These are phyloP conservation scores for Lophochroa leadbeateri DNA, from an alignment of 2,113 vertebrate species.

Conservation along the genomic window DNA sequence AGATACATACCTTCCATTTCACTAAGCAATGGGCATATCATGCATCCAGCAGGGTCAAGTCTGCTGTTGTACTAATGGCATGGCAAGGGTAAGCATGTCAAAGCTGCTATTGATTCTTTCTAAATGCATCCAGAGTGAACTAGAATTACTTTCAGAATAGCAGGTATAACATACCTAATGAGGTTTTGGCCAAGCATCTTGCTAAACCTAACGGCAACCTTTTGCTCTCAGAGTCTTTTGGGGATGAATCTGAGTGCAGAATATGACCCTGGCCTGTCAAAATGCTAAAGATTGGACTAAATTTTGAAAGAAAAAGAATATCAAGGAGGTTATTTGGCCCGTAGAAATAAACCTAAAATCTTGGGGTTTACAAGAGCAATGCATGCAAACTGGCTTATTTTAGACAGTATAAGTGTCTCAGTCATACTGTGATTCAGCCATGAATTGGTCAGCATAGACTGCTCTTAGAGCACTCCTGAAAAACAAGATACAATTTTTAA, in stretches of 20 bases:
- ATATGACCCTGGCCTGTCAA: background rate
- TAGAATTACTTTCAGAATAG: background rate
- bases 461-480: background rate
- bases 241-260: background rate
- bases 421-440: background rate
- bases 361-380: background rate
- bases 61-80: background rate
- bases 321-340: background rate
- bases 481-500: background rate
- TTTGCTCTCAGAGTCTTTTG: background rate
- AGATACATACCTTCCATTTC: background rate
- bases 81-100: background rate
- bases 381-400: background rate
- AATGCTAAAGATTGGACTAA: background rate
- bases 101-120: slow-evolving; percentile 27
- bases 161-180: background rate
- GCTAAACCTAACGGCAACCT: background rate
- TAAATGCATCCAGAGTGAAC: background rate
- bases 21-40: background rate
- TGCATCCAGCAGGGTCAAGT: background rate
- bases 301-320: background rate
- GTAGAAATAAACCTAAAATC: background rate
- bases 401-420: background rate
- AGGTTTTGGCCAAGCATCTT: background rate
- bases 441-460: background rate